Base-by-base conservation (phyloP, 2,888 invertebrate species). In the Acronicta psi region DNA sequence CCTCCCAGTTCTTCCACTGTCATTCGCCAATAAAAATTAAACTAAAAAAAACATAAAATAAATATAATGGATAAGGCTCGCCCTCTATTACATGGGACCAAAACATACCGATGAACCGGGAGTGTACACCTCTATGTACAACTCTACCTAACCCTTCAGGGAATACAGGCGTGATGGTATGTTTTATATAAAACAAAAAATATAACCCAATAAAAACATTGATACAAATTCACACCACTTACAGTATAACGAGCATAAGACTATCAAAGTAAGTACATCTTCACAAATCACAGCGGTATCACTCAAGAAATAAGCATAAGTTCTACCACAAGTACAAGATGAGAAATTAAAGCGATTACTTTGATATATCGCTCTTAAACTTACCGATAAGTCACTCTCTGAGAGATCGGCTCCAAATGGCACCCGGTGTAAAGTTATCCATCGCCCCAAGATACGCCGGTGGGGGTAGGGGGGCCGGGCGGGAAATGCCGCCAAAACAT, bases 321-420 rank as follows among this genome's bases (percentile, higher is more conserved):
- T 90, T 86, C 60, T 65, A 81, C 77, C 86, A 83, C 85, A 87
- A 89, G 85, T 87, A 87, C 87, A 87, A 92, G 90, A 93, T 93
- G 93, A 93, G 93, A 93, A 93, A 94, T 93, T 94, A 92, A 93
- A 90, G 86, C 92, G 89, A 93, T 94, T 92, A 93, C 92, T 89
- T 90, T 93, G 93, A 94, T 92, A 92, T 92, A 94, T 93, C 80
- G 86, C 87, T 82, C 85, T 90, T 89, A 90, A 92, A 93, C 88
- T 93, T 91, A 82, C 90, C 92, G 91, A 93, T 94, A 94, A 93
- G 92, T 93, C 92, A 93, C 85, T 84, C 86, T 82, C 73, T 69
- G 88, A 87, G 89, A 88, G 90, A 90, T 92, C 90, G 91, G 88
- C 87, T 88, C 86, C 88, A 85, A 92, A 90, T 88, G 91, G 91